Conservation (phyloP, 2,113 vertebrate species). For the Cryptotis parvus region DNA sequence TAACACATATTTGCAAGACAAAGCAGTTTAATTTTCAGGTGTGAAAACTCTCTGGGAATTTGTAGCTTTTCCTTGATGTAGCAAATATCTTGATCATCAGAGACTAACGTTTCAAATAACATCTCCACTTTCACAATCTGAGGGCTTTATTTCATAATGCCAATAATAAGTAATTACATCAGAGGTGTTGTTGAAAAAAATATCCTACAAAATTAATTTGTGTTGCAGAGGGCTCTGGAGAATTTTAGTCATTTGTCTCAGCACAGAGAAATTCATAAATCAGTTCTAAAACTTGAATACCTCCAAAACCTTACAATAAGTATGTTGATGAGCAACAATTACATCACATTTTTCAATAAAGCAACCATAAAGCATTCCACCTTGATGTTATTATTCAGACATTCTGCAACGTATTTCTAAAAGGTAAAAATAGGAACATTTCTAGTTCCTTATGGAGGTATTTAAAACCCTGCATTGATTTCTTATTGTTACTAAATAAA, state of each 20-base stretch:
- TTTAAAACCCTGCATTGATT: not conserved
- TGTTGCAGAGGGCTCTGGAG: conserved; percentile 42
- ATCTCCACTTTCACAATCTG: conserved; percentile 63
- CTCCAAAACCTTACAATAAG: not conserved
- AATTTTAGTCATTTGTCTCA: conserved; percentile 42
- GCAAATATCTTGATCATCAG: conserved; percentile 66
- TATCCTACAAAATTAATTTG: conserved; percentile 63
- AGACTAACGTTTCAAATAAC: conserved; percentile 72
- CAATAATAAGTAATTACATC: conserved; percentile 76
- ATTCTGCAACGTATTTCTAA: not conserved
- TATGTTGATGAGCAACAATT: conserved; percentile 3
- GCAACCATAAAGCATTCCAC: not conserved
- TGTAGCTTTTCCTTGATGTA: conserved; percentile 60
- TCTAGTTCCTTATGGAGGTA: not conserved
- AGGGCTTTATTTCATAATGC: conserved; percentile 65
- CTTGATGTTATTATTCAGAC: not conserved
- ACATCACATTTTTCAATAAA: conserved; percentile 45
- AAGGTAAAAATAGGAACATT: not conserved
- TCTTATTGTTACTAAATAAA: not conserved
- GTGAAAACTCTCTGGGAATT: conserved; percentile 69
- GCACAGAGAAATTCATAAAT: not conserved
- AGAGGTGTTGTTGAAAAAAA: conserved; percentile 60
- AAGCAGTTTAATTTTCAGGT: conserved; percentile 79
- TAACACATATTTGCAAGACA: conserved; percentile 73
- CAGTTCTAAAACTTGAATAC: not conserved